These are phyloP conservation scores for Salarias fasciatus DNA, from an alignment of 2,797 vertebrate species.

Conservation along the genomic window DNA sequence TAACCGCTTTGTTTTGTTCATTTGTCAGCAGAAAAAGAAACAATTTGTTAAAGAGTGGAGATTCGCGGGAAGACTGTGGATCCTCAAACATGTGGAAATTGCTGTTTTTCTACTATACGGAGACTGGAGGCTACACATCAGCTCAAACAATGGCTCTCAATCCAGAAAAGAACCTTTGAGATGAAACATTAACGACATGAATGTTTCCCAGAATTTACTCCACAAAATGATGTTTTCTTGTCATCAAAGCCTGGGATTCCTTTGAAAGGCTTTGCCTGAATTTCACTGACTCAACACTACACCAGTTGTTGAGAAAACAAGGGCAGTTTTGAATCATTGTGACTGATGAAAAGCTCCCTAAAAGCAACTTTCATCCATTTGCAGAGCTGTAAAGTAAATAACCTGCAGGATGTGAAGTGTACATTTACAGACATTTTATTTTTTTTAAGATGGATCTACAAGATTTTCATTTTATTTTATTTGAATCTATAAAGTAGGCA, in stretches of 20 bases:
- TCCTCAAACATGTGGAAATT: background rate
- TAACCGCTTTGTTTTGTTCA: slow-evolving; percentile 7
- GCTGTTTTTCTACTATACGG: slow-evolving; percentile 14
- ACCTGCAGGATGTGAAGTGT: slow-evolving; percentile 7
- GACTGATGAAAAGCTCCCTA: slow-evolving; percentile 27
- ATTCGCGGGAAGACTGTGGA: slow-evolving; percentile 1
- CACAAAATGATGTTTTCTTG: slow-evolving; percentile 38
- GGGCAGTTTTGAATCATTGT: slow-evolving; percentile 27
- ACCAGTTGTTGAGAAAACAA: slow-evolving; percentile 34
- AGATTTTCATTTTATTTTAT: background rate
- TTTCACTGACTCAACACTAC: slow-evolving; percentile 29
- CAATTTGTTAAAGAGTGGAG: background rate
- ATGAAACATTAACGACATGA: slow-evolving; percentile 21
- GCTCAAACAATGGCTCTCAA: slow-evolving; percentile 17
- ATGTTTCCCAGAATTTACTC: slow-evolving; percentile 38
- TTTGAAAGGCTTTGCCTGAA: slow-evolving; percentile 27
- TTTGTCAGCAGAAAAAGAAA: slow-evolving; percentile 14
- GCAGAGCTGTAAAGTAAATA: slow-evolving; percentile 2
- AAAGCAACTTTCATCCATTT: slow-evolving; percentile 18
- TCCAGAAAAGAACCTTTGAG: slow-evolving; percentile 21
- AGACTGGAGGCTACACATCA: slow-evolving; percentile 10
- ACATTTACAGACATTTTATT: background rate
- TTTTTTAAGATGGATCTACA: slow-evolving; percentile 1
- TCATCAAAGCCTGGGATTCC: slow-evolving; percentile 32
- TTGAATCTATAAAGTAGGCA: background rate